Evolutionary conservation across 2,113 vertebrate genomes (phyloP).

Genomic region (Hippocampus zosterae): DNA sequence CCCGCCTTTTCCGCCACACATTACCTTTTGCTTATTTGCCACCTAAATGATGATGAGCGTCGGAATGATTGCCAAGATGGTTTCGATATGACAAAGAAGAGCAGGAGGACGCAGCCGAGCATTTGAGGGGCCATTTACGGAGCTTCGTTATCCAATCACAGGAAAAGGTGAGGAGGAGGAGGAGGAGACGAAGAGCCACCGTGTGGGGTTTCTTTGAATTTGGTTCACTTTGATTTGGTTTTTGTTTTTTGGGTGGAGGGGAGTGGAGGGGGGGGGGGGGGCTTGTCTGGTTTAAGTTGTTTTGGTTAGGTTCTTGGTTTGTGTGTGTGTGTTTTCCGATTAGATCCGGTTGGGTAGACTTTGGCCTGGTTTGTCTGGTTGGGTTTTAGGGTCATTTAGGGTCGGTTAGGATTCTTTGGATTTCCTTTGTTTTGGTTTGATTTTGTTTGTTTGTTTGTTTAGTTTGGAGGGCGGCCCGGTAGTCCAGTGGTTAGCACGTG

Average conservation of each 20-base stretch:
- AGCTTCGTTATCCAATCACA: conserved; percentile 56
- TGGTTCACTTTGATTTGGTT: too few relatives aligned
- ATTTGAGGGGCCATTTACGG: conserved; percentile 62
- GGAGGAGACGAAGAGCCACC: neutral
- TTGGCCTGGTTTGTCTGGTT: too few relatives aligned
- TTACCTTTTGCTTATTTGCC: conserved; percentile 75
- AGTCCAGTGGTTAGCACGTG: too few relatives aligned
- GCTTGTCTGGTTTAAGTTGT: neutral
- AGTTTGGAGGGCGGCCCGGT: too few relatives aligned
- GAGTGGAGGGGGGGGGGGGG: too few relatives aligned
- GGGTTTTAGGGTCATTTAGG: too few relatives aligned
- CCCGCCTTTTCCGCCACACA: conserved; percentile 59
- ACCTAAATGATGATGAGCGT: conserved; percentile 79
- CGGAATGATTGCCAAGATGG: conserved; percentile 72
- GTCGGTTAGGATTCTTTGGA: neutral
- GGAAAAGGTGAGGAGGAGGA: conserved; percentile 45
- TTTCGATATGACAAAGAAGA: conserved; percentile 65
- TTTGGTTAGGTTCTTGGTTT: neutral
- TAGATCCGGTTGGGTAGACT: conserved; percentile 1
- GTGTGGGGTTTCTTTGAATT: too few relatives aligned
- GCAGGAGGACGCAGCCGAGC: neutral
- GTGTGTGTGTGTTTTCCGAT: conserved; percentile 44
- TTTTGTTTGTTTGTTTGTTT: neutral
- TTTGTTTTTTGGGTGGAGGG: neutral
- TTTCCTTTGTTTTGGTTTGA: neutral